Evolutionary conservation across 2,113 vertebrate genomes (phyloP).

Genomic region (Chinchilla lanigera): DNA sequence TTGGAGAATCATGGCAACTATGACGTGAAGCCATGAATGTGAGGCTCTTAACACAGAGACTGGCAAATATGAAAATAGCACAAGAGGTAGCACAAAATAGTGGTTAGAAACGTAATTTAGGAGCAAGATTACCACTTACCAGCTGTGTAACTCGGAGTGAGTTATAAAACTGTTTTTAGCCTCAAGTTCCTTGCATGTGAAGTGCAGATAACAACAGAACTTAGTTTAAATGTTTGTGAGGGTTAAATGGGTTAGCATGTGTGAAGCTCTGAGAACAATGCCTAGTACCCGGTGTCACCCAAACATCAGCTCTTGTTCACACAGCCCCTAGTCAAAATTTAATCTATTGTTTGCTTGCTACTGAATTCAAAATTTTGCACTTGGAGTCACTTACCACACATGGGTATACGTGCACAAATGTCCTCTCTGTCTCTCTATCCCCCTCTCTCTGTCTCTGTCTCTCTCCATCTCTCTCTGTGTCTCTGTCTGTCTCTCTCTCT

Average conservation of each 20-base stretch:
- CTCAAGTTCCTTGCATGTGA: background rate
- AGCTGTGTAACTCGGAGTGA: background rate
- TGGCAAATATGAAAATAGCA: background rate
- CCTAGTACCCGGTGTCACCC: background rate
- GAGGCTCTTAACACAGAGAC: background rate
- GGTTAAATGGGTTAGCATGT: background rate
- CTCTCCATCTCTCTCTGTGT: no score
- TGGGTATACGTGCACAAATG: background rate
- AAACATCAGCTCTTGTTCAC: background rate
- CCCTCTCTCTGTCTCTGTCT: no score
- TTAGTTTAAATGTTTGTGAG: background rate
- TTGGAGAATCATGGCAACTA: background rate
- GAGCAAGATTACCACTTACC: background rate
- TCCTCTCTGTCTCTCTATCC: no score
- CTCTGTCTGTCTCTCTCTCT: no score
- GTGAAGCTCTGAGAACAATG: background rate
- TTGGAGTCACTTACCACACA: background rate
- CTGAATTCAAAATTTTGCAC: background rate
- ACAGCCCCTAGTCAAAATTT: background rate
- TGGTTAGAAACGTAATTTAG: background rate
- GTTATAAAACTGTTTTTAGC: background rate
- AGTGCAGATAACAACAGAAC: background rate
- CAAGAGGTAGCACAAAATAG: background rate
- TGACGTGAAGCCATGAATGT: background rate
- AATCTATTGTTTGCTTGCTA: background rate